Base-by-base conservation (phyloP, 1,140 invertebrate species). In the Melipona quadrifasciata region DNA sequence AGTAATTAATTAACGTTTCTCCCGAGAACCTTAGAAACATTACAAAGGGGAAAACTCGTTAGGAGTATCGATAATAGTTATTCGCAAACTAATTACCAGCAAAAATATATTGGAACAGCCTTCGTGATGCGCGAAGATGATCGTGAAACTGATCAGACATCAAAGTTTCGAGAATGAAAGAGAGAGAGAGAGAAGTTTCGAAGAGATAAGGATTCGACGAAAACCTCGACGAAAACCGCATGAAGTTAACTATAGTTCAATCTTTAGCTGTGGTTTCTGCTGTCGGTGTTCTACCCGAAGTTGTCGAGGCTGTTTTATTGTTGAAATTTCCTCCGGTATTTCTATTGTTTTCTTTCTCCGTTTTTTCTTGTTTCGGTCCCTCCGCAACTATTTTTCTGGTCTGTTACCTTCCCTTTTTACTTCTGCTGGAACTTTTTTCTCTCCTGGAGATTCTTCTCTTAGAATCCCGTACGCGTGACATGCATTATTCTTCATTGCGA, bases 201-300 rank as follows among this genome's bases (percentile, higher is more conserved):
- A 65, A 65, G 64, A 65, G 64, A 65, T 27, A 27, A 65, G 64
- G 64, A 65, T 27, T 65, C n/a, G 64, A n/a, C n/a, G n/a, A n/a
- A 65, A 27, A 27, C n/a, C 12, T 27, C n/a, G 14, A 27, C 64
- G 12, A 17, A 3, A 65, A 14, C n/a, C n/a, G 16, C n/a, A 47
- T 27, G 16, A 16, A 65, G n/a, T 16, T 12, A n/a, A 64, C n/a
- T n/a, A 24, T 64, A 12, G n/a, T 31, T 65, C 61, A 27, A 16
- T 65, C 12, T 16, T 27, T 24, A n/a, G 3, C n/a, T 5, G 11
- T 61, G 24, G 24, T 61, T 61, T 61, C n/a, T 2, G n/a, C 14
- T 14, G n/a, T 65, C 17, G n/a, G 27, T 65, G 27, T 65, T 27
- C n/a, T 65, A 27, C 17, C 64, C 17, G 14, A 6, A 2, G 64